Percentiles rank a stretch among this genome's conserved stretches.
These are phyloP conservation scores for Tychaedon coryphoeus DNA, from an alignment of 2,113 vertebrate species.

Conservation along the genomic window DNA sequence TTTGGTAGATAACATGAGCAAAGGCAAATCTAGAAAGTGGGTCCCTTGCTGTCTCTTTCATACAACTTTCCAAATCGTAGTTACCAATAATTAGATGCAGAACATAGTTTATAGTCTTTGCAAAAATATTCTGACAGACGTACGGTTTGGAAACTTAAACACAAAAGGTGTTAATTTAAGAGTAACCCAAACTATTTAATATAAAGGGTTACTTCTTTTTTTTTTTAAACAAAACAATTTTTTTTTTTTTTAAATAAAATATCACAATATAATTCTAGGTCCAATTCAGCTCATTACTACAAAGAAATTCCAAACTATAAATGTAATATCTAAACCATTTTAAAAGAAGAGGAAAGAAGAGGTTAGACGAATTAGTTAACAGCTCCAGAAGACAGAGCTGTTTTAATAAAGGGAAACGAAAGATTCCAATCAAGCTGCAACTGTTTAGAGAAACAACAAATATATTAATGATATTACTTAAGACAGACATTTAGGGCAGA, in stretches of 20 bases:
- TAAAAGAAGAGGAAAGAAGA: conserved; percentile 62
- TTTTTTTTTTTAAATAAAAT: background rate
- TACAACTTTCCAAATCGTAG: background rate
- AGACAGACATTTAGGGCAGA: conserved; percentile 67
- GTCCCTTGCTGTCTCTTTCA: conserved; percentile 66
- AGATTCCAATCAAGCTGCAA: conserved; percentile 74
- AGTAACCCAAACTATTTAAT: conserved; percentile 28
- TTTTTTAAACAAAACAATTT: background rate
- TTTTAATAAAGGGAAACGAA: conserved; percentile 67
- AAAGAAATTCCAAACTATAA: background rate
- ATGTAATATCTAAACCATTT: conserved; percentile 26
- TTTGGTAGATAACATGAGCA: conserved; percentile 77
- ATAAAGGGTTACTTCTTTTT: conserved; percentile 5
- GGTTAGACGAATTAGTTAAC: conserved; percentile 67
- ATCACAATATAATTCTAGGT: background rate
- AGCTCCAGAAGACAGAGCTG: conserved; percentile 68
- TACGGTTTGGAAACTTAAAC: background rate
- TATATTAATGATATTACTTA: conserved; percentile 73
- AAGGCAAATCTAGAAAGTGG: conserved; percentile 86
- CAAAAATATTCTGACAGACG: background rate
- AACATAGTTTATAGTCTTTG: background rate
- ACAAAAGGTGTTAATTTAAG: background rate
- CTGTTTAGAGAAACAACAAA: conserved; percentile 77
- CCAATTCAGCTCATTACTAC: conserved; percentile 16
- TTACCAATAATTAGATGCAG: background rate